Percentiles rank a stretch among this genome's conserved stretches.
phyloP scores from a whole-genome alignment of 1,140 invertebrate species.

The Panagrolaimus sp. region DNA sequence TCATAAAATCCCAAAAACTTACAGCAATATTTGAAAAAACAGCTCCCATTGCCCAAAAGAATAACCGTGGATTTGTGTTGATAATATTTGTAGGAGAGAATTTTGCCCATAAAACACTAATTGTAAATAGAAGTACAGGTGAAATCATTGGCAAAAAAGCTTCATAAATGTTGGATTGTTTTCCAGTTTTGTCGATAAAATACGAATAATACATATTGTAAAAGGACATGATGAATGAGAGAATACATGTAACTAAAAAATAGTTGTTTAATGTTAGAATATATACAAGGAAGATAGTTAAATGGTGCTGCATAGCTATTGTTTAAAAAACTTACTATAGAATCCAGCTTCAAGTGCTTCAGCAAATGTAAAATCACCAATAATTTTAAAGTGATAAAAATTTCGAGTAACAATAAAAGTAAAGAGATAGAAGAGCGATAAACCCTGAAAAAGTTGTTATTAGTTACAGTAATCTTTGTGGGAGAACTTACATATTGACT shows the following conservation, averaged over 20 bases:
- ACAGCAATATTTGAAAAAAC: slow-evolving; percentile 63
- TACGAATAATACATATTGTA: slow-evolving; percentile 53
- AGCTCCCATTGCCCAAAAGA: slow-evolving; percentile 60
- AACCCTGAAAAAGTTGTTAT: slow-evolving; percentile 35
- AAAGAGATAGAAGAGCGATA: slow-evolving; percentile 50
- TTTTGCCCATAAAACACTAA: slow-evolving; percentile 59
- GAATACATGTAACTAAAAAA: slow-evolving; percentile 46
- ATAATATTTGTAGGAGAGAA: slow-evolving; percentile 60
- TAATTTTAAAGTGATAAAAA: slow-evolving; percentile 45
- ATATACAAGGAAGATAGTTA: not conserved
- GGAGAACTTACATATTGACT: slow-evolving; percentile 60
- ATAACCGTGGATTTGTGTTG: slow-evolving; percentile 59
- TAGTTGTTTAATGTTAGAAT: not conserved
- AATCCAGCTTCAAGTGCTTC: slow-evolving; percentile 42
- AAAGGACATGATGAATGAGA: slow-evolving; percentile 49
- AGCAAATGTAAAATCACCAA: slow-evolving; percentile 44
- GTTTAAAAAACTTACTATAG: slow-evolving; percentile 43
- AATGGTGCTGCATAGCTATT: too few species aligned
- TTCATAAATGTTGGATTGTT: slow-evolving; percentile 54
- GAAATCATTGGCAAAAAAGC: slow-evolving; percentile 60
- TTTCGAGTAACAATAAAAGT: slow-evolving; percentile 46
- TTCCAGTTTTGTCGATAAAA: slow-evolving; percentile 50
- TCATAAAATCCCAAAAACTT: slow-evolving; percentile 26
- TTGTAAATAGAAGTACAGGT: slow-evolving; percentile 57
- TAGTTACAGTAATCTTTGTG: not conserved